Evolutionary conservation across 1,140 invertebrate genomes (phyloP).

Genomic region (Ectropis grisescens): DNA sequence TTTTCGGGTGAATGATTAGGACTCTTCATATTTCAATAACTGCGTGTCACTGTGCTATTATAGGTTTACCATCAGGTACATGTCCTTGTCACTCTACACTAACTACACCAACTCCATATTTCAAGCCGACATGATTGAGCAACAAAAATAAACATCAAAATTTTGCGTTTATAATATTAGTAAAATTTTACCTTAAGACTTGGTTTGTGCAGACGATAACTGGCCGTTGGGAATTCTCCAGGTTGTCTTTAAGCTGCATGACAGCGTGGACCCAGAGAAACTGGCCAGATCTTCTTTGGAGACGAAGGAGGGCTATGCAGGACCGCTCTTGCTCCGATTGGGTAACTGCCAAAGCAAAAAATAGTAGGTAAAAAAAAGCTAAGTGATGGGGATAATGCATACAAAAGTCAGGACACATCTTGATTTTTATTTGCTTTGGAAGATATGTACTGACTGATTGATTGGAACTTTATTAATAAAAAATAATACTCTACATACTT

Average conservation of each 20-base stretch:
- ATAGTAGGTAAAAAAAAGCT: conserved; percentile 1
- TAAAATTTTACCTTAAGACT: conserved; percentile 91
- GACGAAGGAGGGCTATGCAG: conserved; percentile 90
- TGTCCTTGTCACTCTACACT: too few relatives aligned
- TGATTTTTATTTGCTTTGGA: not conserved
- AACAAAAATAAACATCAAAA: too few relatives aligned
- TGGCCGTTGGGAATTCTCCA: conserved; percentile 90
- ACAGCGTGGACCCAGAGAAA: conserved; percentile 98
- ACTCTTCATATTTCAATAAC: too few relatives aligned
- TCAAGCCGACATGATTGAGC: too few relatives aligned
- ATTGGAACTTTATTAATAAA: not conserved
- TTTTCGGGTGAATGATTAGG: too few relatives aligned
- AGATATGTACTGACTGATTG: not conserved
- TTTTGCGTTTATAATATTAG: too few relatives aligned
- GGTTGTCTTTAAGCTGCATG: conserved; percentile 91
- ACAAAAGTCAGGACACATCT: not conserved
- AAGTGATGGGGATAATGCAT: not conserved
- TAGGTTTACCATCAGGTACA: too few relatives aligned
- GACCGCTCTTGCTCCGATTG: conserved; percentile 96
- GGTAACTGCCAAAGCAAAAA: conserved; percentile 76
- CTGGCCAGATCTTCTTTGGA: conserved; percentile 86
- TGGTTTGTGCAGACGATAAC: conserved; percentile 98
- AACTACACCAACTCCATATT: too few relatives aligned
- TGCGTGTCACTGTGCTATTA: too few relatives aligned
- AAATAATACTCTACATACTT: too few relatives aligned